A percentile compares a stretch with the other conserved stretches of the same genome.
These are phyloP conservation scores for Hepsetus odoe DNA, from an alignment of 2,113 vertebrate species.

Conservation along the genomic window DNA sequence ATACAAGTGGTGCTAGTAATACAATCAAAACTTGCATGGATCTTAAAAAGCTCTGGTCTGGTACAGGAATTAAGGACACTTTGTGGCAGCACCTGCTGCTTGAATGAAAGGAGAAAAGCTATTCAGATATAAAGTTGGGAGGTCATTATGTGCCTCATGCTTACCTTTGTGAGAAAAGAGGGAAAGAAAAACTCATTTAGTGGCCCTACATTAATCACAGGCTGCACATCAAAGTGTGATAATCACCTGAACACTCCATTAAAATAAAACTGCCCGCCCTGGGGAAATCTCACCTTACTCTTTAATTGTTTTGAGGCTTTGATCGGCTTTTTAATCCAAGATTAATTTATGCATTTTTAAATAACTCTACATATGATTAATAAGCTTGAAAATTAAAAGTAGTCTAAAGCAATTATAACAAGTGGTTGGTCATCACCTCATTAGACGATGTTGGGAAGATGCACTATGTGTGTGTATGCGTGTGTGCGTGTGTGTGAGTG, in stretches of 20 bases:
- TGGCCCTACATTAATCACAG: conserved; percentile 99
- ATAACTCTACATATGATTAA: conserved; percentile 99
- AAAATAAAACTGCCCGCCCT: conserved; percentile 98
- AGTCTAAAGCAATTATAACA: conserved; percentile 99
- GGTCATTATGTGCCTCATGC: conserved; percentile 87
- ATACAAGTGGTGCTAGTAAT: conserved; percentile 29
- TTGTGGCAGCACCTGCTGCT: conserved; percentile 16
- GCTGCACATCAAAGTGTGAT: conserved; percentile 93
- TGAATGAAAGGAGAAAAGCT: conserved; percentile 41
- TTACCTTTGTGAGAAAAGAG: conserved; percentile 78
- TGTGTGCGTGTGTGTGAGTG: too few relatives aligned
- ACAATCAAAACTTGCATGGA: not conserved
- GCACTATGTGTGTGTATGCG: too few relatives aligned
- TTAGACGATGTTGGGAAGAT: conserved; percentile 90
- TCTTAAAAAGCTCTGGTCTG: not conserved
- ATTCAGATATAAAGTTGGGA: conserved; percentile 72
- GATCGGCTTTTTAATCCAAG: conserved; percentile 99
- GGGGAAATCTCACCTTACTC: conserved; percentile 99
- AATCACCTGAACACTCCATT: conserved; percentile 99
- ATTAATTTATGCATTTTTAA: conserved; percentile 99
- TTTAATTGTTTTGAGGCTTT: conserved; percentile 99
- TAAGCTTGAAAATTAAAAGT: conserved; percentile 99
- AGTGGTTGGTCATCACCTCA: conserved; percentile 99
- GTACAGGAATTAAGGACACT: not conserved
- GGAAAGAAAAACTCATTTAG: conserved; percentile 89